These are phyloP conservation scores for Agapornis canus DNA, from an alignment of 2,797 vertebrate species.

Conservation along the genomic window DNA sequence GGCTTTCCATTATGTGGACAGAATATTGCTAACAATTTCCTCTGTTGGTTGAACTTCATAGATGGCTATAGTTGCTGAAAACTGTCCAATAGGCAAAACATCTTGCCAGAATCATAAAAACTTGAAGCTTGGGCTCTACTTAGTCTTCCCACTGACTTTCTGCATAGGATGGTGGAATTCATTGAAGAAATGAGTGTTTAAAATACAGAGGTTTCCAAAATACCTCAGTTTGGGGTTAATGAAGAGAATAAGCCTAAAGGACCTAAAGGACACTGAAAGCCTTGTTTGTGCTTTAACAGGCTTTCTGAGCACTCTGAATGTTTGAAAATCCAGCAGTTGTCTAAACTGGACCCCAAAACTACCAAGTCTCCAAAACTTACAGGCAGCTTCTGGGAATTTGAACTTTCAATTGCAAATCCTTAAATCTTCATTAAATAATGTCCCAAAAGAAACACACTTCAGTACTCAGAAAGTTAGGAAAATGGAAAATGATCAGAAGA, in stretches of 20 bases:
- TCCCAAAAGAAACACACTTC: not conserved
- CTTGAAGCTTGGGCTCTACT: not conserved
- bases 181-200: not conserved
- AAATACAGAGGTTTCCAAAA: not conserved
- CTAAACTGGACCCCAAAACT: not conserved
- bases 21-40: not conserved
- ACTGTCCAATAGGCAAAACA: not conserved
- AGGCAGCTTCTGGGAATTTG: not conserved
- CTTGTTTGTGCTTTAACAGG: not conserved
- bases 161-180: not conserved
- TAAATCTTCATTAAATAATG: not conserved
- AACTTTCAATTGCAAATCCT: not conserved
- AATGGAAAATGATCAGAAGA: not conserved
- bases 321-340: not conserved
- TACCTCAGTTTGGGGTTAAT: not conserved
- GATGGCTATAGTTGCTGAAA: not conserved
- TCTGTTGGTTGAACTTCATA: not conserved
- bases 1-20: not conserved
- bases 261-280: not conserved
- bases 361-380: not conserved
- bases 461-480: not conserved
- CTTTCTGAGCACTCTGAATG: not conserved
- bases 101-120: not conserved
- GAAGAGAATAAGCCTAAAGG: not conserved
- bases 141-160: accelerated